Conservation (phyloP, 2,113 vertebrate species). For the Sprattus sprattus region DNA sequence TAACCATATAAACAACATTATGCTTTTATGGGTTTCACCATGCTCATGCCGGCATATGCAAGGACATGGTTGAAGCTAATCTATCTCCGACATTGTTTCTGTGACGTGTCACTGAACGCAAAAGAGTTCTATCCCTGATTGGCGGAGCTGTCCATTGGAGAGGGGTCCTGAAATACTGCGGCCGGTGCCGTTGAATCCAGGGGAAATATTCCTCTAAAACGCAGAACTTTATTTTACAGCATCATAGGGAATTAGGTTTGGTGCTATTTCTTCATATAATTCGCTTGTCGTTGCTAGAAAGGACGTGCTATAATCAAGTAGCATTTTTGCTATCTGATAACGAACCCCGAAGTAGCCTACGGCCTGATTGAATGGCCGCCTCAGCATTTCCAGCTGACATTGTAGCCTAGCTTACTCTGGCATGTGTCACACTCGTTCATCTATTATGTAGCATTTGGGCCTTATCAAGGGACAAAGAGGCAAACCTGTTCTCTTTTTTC, state of each 20-base stretch:
- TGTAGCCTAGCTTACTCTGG: conserved; percentile 19
- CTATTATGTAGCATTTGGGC: conserved; percentile 63
- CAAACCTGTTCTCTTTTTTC: conserved; percentile 62
- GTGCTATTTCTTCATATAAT: neutral
- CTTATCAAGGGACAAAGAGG: conserved; percentile 44
- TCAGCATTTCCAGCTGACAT: conserved; percentile 13
- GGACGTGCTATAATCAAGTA: neutral
- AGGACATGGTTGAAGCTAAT: conserved; percentile 13
- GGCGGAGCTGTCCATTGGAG: conserved; percentile 71
- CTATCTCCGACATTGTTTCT: conserved; percentile 15
- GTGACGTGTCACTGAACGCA: conserved; percentile 55
- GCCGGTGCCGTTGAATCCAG: conserved; percentile 44
- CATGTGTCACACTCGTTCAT: conserved; percentile 50
- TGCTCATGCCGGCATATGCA: neutral
- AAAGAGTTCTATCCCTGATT: conserved; percentile 49
- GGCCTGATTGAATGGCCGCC: neutral
- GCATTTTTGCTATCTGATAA: neutral
- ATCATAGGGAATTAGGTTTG: neutral
- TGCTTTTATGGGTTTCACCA: neutral
- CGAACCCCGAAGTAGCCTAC: neutral
- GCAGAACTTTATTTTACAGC: neutral
- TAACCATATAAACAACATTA: neutral
- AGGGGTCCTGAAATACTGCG: conserved; percentile 69
- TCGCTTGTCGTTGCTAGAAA: neutral
- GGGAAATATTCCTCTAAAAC: neutral